phyloP scores from a whole-genome alignment of 2,113 vertebrate genomes.

The Sander vitreus region DNA sequence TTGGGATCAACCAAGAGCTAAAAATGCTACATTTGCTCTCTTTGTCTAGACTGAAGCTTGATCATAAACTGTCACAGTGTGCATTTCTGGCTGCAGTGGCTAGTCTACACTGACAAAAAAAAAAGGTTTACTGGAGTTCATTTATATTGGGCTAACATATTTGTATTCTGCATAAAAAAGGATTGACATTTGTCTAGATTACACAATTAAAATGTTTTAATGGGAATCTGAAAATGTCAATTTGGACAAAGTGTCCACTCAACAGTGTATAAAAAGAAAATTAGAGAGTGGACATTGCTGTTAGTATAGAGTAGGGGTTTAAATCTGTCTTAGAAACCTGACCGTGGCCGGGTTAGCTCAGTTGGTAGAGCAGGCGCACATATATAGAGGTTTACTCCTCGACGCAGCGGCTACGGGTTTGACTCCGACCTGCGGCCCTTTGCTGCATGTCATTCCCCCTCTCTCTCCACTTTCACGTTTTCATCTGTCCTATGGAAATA shows the following conservation, averaged over 20 bases:
- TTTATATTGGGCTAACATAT: too few relatives aligned
- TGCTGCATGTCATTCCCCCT: too few relatives aligned
- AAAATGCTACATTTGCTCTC: not conserved
- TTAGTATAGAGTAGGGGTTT: too few relatives aligned
- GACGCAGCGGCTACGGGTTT: too few relatives aligned
- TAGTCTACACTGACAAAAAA: not conserved
- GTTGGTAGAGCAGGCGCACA: too few relatives aligned
- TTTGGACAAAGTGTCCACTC: not conserved
- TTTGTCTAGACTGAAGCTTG: not conserved
- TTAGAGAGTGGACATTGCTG: too few relatives aligned
- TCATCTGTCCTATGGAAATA: too few relatives aligned
- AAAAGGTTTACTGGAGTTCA: not conserved
- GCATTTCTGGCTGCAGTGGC: not conserved
- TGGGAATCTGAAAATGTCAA: not conserved
- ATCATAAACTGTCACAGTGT: not conserved
- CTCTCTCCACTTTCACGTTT: too few relatives aligned
- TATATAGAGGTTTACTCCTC: too few relatives aligned
- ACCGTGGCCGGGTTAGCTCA: too few relatives aligned
- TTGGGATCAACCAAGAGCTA: not conserved
- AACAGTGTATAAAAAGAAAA: not conserved
- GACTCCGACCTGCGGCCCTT: too few relatives aligned
- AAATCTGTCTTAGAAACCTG: too few relatives aligned
- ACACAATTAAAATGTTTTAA: not conserved
- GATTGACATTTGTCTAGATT: not conserved
- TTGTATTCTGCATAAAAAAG: not conserved